Conservation (phyloP, 23 tunicate genomes). For the Pegea sp. region DNA sequence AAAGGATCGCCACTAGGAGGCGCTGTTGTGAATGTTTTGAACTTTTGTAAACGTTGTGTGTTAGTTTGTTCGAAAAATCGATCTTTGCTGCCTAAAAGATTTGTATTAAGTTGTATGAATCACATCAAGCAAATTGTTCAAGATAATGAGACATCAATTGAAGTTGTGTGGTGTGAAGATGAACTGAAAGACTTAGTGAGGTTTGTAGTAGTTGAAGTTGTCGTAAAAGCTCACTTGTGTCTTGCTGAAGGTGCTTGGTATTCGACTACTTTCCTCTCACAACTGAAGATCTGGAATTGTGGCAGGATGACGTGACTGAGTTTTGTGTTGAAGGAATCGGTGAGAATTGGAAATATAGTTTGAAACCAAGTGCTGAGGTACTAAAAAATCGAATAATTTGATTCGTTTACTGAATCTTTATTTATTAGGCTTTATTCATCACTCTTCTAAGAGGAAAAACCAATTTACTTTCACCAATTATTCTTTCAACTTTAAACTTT, state of each 20-base stretch:
- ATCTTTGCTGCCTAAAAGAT: constrained; percentile 15
- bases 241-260: constrained; percentile 17
- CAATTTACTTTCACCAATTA: not conserved
- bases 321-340: constrained; percentile 84
- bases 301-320: constrained; percentile 71
- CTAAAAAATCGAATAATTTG: constrained; percentile 1
- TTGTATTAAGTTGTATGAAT: constrained; percentile 54
- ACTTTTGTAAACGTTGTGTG: constrained; percentile 12
- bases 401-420: too few species aligned
- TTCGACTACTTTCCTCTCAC: constrained; percentile 33
- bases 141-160: not conserved
- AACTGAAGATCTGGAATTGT: constrained; percentile 21
- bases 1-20: not conserved
- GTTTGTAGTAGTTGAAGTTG: too few species aligned
- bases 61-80: constrained; percentile 8
- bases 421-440: constrained; percentile 1
- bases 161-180: too few species aligned
- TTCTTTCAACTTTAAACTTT: not conserved
- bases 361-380: constrained; percentile 68
- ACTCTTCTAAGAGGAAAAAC: not conserved
- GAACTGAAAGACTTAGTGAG: too few species aligned
- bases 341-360: constrained; percentile 61
- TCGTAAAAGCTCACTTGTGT: not conserved
- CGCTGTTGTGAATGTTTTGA: not conserved
- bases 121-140: constrained; percentile 8